Conservation (phyloP, 2,888 invertebrate genomes). For the Cephus spinipes region DNA sequence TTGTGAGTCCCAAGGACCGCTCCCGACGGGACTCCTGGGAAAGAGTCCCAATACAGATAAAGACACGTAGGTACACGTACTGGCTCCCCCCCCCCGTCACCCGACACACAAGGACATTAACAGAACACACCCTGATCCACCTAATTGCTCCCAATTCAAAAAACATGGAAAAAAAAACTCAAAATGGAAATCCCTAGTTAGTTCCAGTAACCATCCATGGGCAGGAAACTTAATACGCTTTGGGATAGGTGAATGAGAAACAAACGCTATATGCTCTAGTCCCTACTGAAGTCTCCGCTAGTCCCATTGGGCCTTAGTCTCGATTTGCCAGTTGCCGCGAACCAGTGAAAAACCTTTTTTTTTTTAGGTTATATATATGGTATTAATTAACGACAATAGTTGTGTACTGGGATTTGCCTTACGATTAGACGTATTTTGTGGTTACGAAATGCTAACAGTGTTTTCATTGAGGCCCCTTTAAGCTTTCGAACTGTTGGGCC, state of each 20-base stretch:
- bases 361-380: neutral
- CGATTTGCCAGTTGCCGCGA: neutral
- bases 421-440: no score
- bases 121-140: neutral
- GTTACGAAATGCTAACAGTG: neutral
- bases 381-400: neutral
- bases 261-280: neutral
- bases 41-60: neutral
- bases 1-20: neutral
- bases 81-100: no score
- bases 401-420: neutral
- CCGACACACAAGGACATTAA: neutral
- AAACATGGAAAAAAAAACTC: neutral
- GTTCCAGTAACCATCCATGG: neutral
- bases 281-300: neutral
- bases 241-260: neutral
- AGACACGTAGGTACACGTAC: neutral
- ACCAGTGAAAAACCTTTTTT: neutral
- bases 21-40: neutral
- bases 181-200: neutral
- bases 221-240: neutral
- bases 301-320: neutral
- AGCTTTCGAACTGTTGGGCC: neutral
- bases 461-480: neutral
- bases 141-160: neutral